Conservation (phyloP, 2,888 invertebrate species). For the Horisme vitalbata region DNA sequence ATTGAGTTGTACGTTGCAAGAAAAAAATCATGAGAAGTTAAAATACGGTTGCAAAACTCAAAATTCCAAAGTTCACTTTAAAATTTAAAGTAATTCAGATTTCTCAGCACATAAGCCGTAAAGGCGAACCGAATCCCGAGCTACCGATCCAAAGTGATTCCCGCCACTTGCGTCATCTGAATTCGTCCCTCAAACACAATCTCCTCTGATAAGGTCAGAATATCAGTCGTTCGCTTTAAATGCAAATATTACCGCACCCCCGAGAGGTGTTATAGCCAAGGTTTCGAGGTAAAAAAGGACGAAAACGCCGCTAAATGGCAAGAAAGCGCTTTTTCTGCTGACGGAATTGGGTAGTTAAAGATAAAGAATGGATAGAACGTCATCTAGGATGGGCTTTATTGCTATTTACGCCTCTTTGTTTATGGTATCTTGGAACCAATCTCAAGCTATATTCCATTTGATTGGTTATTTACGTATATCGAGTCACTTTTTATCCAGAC, state of each 20-base stretch:
- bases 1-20: too few species aligned
- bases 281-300: conserved; percentile 77
- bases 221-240: conserved; percentile 81
- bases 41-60: conserved; percentile 5
- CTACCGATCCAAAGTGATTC: conserved; percentile 48
- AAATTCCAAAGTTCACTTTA: conserved; percentile 10
- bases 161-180: conserved; percentile 63
- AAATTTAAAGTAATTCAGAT: conserved; percentile 35
- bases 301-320: conserved; percentile 76
- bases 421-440: conserved; percentile 15
- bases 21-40: background rate
- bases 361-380: conserved; percentile 72
- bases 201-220: conserved; percentile 78
- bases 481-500: background rate
- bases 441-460: conserved; percentile 9
- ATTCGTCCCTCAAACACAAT: conserved; percentile 73
- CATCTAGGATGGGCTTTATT: conserved; percentile 45
- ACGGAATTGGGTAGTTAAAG: conserved; percentile 72
- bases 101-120: conserved; percentile 43
- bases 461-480: conserved; percentile 6
- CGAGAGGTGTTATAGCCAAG: conserved; percentile 76
- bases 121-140: conserved; percentile 36
- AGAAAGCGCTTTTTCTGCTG: conserved; percentile 74
- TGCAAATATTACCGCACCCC: conserved; percentile 79
- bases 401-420: conserved; percentile 24